Conservation (phyloP, 2,888 invertebrate genomes). For the Physocephala rufipes region DNA sequence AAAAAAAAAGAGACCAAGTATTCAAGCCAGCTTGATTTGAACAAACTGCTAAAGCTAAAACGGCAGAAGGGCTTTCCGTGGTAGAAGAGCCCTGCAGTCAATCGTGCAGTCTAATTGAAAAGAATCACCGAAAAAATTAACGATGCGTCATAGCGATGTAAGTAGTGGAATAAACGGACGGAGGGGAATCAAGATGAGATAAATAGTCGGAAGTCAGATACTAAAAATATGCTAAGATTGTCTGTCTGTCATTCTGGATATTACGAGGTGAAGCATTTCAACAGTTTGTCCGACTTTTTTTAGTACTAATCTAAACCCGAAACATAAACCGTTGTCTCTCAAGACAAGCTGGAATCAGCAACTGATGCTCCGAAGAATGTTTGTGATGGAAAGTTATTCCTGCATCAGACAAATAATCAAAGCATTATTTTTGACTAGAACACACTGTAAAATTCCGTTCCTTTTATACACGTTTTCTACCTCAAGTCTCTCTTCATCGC, state of each 20-base stretch:
- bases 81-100: slow-evolving; percentile 47
- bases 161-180: too few relatives aligned
- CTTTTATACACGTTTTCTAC: too few relatives aligned
- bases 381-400: neutral
- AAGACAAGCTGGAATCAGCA: neutral
- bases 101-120: slow-evolving; percentile 40
- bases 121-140: slow-evolving; percentile 7
- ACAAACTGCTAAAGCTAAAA: slow-evolving; percentile 5
- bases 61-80: slow-evolving; percentile 27
- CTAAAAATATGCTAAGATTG: neutral
- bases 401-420: too few relatives aligned
- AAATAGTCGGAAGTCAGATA: neutral
- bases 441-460: too few relatives aligned
- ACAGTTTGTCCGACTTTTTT: neutral
- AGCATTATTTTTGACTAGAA: too few relatives aligned
- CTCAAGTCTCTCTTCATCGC: too few relatives aligned
- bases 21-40: too few relatives aligned
- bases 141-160: neutral
- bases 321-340: neutral
- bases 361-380: neutral
- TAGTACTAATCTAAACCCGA: neutral
- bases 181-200: neutral
- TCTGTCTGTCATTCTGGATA: neutral
- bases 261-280: neutral
- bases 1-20: too few relatives aligned